These are phyloP conservation scores for Liopterus haemorrhoidalis DNA, from an alignment of 2,888 invertebrate species.

Conservation along the genomic window DNA sequence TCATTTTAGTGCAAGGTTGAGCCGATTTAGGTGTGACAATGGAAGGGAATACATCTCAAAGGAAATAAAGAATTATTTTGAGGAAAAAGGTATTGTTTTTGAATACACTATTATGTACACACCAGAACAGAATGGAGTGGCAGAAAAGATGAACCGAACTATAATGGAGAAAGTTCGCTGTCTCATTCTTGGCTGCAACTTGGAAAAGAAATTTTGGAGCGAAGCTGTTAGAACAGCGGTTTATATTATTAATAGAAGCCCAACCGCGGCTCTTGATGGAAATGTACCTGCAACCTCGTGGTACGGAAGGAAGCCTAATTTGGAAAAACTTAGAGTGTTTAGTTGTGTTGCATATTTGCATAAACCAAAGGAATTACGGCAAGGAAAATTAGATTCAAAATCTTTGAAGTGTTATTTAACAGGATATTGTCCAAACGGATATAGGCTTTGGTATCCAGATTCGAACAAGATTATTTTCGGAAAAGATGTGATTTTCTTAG, in stretches of 20 bases:
- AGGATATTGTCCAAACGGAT: slow-evolving; percentile 30
- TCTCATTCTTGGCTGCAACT: slow-evolving; percentile 25
- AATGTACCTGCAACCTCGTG: slow-evolving; percentile 27
- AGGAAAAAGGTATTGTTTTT: slow-evolving; percentile 30
- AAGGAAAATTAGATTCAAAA: slow-evolving; percentile 28
- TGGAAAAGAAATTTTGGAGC: slow-evolving; percentile 30
- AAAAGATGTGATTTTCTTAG: no score
- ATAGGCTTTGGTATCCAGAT: slow-evolving; percentile 17
- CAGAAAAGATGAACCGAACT: slow-evolving; percentile 33
- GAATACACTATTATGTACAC: slow-evolving; percentile 34
- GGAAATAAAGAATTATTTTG: slow-evolving; percentile 31
- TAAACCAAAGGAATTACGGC: slow-evolving; percentile 25
- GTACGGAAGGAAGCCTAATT: slow-evolving; percentile 23
- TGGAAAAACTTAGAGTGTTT: slow-evolving; percentile 27
- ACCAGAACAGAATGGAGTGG: slow-evolving; percentile 35
- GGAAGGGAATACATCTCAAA: slow-evolving; percentile 37
- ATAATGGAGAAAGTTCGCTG: slow-evolving; percentile 31
- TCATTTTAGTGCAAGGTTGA: slow-evolving; percentile 32
- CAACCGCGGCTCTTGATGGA: slow-evolving; percentile 34
- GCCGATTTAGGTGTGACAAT: slow-evolving; percentile 34
- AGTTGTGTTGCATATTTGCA: slow-evolving; percentile 26
- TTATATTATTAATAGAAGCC: slow-evolving; percentile 38
- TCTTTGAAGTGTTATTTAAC: slow-evolving; percentile 22
- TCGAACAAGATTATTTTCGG: neutral
- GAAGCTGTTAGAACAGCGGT: slow-evolving; percentile 39